Base-by-base conservation (phyloP, 2,888 invertebrate species). In the Vanessa cardui region DNA sequence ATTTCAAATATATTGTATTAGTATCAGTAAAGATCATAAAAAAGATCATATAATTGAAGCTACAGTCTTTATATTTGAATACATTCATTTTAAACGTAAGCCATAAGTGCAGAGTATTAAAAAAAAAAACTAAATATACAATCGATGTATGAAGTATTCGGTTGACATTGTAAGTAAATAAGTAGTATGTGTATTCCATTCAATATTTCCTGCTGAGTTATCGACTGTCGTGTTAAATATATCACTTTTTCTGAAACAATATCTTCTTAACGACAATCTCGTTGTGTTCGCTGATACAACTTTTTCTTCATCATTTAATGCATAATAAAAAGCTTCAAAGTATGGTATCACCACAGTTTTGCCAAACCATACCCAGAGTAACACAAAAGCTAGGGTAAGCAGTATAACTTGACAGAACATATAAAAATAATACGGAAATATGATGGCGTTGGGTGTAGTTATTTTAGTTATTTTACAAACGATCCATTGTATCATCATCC, bases 361-460 rank as follows among this genome's bases (percentile, higher is more conserved):
- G 2, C 88, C 88, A n/a, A 87, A 77, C 72, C 77, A 82, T 5
- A 76, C 47, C 89, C 90, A 91, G 0, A 90, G 0, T 0, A 83
- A 12, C 9, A 73, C 49, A 49, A 90, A 85, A 6, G 86, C 71
- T 12, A 75, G 0, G 1, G 87, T 84, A 12, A 90, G 63, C 21
- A 87, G 64, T 60, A 89, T 77, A 1, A 91, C 85, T 83, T 90
- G 91, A 66, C 86, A 86, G 68, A 88, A 89, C 75, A 90, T 79
- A 60, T 90, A 89, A 64, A 91, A 90, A 67, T 85, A 90, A 62
- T 91, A 92, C 0, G 91, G 90, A 47, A 87, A 90, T 33, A 89
- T 78, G 0, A 92, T 83, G 0, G 90, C 85, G 31, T 89, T 84
- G 2, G 88, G 88, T 0, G 86, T 85, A 0, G 86, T 86, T 2